Conservation (phyloP, 2,888 invertebrate species). For the Chromoteleia sp. region DNA sequence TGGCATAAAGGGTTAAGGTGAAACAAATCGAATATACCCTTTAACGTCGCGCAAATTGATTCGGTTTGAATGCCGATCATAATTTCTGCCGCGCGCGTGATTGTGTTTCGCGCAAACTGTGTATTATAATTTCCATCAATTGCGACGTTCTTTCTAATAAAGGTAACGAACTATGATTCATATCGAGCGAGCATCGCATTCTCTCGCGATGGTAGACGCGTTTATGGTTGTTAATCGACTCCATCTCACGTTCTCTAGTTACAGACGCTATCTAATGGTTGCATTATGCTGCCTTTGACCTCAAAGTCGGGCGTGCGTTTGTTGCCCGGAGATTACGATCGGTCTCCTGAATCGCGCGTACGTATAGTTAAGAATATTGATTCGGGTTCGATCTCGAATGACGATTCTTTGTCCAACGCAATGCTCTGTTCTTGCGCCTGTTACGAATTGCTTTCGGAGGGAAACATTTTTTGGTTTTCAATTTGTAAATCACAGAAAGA, state of each 20-base stretch:
- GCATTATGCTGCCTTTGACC: constrained; percentile 67
- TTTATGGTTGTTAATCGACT: constrained; percentile 66
- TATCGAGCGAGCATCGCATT: constrained; percentile 62
- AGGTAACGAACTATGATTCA: constrained; percentile 67
- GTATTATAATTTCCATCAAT: constrained; percentile 62
- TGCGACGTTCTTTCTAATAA: constrained; percentile 58
- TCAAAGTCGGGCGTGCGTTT: constrained; percentile 64
- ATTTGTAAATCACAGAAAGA: too few species aligned
- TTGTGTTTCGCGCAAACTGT: constrained; percentile 50
- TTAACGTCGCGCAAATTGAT: constrained; percentile 60
- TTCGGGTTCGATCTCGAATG: constrained; percentile 33
- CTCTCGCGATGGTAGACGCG: constrained; percentile 52
- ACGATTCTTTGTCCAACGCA: constrained; percentile 10
- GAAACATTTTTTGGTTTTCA: too few species aligned
- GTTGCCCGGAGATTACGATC: constrained; percentile 60
- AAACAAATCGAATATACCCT: constrained; percentile 56
- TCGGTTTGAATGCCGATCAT: constrained; percentile 49
- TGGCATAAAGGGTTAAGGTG: constrained; percentile 24
- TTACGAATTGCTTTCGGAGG: too few species aligned
- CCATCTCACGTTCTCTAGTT: constrained; percentile 62
- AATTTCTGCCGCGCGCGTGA: constrained; percentile 58
- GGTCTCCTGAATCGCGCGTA: constrained; percentile 33
- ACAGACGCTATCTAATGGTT: constrained; percentile 65
- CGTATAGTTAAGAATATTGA: constrained; percentile 57
- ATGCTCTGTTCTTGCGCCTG: too few species aligned